phyloP scores from a whole-genome alignment of 1,140 invertebrate genomes.

The Drosophila eugracilis region DNA sequence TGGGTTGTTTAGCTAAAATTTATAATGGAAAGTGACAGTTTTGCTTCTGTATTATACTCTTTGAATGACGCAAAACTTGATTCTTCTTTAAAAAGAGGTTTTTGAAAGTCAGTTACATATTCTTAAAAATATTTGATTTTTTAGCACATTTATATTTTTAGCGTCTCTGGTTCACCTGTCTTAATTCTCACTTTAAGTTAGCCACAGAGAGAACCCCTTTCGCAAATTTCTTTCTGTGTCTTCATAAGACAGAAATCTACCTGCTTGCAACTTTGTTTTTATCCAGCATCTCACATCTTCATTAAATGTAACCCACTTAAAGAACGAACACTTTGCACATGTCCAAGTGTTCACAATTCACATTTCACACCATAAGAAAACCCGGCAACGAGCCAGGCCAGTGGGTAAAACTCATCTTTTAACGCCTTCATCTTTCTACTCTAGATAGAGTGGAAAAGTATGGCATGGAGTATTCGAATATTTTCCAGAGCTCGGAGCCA shows the following conservation, averaged over 20 bases:
- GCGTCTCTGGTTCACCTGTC: too few relatives aligned
- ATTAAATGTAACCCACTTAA: constrained; percentile 57
- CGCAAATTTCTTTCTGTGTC: too few relatives aligned
- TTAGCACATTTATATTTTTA: too few relatives aligned
- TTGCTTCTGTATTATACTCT: constrained; percentile 56
- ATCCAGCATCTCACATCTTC: constrained; percentile 23
- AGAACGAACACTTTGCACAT: constrained; percentile 52
- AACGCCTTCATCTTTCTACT: constrained; percentile 45
- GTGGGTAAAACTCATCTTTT: constrained; percentile 48
- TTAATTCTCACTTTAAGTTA: neutral
- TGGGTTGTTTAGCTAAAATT: constrained; percentile 44
- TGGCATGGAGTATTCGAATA: constrained; percentile 54
- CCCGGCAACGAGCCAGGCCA: constrained; percentile 7
- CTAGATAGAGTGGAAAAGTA: constrained; percentile 19
- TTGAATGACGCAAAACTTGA: too few relatives aligned
- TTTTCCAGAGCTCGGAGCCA: constrained; percentile 34
- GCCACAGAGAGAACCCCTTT: neutral
- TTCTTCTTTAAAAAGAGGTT: too few relatives aligned
- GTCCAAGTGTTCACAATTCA: constrained; percentile 50
- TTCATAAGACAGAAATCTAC: constrained; percentile 23
- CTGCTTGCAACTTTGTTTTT: constrained; percentile 14
- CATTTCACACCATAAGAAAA: constrained; percentile 21
- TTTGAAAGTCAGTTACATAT: too few relatives aligned
- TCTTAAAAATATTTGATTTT: too few relatives aligned
- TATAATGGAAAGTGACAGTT: constrained; percentile 57